Evolutionary conservation across 2,888 invertebrate genomes (phyloP).

Genomic region (Volucella bombylans): DNA sequence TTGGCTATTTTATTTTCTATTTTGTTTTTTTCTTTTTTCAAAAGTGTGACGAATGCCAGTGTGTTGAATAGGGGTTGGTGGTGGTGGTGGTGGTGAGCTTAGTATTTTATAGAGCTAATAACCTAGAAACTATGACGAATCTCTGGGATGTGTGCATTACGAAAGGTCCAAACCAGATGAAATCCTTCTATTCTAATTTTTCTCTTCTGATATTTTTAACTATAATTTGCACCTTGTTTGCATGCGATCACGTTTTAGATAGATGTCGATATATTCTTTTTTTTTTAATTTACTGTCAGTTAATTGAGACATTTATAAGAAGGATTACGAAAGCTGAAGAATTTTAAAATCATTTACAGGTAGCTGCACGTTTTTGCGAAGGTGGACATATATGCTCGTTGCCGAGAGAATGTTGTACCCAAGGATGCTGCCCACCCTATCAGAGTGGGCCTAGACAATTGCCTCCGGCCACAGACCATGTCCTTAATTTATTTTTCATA

Average conservation of each 20-base stretch:
- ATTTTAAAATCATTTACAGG: constrained; percentile 79
- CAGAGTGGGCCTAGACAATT: constrained; percentile 83
- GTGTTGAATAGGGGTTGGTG: constrained; percentile 17
- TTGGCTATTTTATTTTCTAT: constrained; percentile 59
- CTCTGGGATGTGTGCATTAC: constrained; percentile 71
- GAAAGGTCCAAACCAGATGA: constrained; percentile 68
- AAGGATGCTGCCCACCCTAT: constrained; percentile 85
- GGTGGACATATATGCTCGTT: constrained; percentile 88
- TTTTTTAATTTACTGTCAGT: constrained; percentile 19
- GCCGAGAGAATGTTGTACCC: constrained; percentile 89
- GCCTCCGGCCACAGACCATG: constrained; percentile 84
- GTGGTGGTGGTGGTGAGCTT: constrained; percentile 6
- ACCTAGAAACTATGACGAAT: constrained; percentile 60
- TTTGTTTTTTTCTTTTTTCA: background rate
- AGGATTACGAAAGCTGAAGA: constrained; percentile 15
- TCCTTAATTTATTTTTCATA: constrained; percentile 87
- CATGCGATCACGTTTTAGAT: constrained; percentile 72
- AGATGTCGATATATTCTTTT: constrained; percentile 48
- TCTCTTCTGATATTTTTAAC: constrained; percentile 34
- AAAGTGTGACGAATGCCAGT: constrained; percentile 40
- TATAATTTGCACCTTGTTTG: constrained; percentile 73
- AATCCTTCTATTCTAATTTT: constrained; percentile 23
- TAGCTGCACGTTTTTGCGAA: constrained; percentile 85
- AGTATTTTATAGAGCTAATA: constrained; percentile 20
- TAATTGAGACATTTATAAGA: constrained; percentile 10